These are phyloP conservation scores for Stigmatopora nigra DNA, from an alignment of 2,113 vertebrate species.

Conservation along the genomic window DNA sequence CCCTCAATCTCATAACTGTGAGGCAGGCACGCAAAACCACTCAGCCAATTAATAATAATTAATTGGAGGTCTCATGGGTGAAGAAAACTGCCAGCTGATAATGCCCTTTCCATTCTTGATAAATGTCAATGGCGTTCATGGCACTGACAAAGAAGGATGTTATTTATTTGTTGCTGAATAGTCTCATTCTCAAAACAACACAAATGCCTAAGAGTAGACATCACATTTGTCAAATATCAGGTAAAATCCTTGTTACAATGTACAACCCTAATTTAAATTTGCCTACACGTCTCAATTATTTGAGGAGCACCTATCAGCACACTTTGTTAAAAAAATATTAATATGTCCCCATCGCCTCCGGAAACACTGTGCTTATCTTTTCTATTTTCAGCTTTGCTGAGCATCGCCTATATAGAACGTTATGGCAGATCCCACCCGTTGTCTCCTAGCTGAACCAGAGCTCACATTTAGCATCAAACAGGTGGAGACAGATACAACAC, in stretches of 20 bases:
- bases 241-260: neutral
- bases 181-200: slow-evolving; percentile 1
- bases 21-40: too few species aligned
- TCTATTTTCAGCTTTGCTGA: slow-evolving; percentile 47
- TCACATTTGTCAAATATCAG: slow-evolving; percentile 7
- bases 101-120: neutral
- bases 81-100: neutral
- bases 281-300: slow-evolving; percentile 8
- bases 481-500: slow-evolving; percentile 39
- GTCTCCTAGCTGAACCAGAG: slow-evolving; percentile 33
- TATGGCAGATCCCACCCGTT: slow-evolving; percentile 39
- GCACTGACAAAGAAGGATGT: neutral
- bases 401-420: slow-evolving; percentile 45
- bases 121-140: neutral
- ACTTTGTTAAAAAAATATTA: slow-evolving; percentile 8
- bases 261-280: slow-evolving; percentile 2
- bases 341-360: slow-evolving; percentile 22
- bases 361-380: slow-evolving; percentile 31
- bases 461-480: slow-evolving; percentile 49
- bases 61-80: neutral
- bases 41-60: neutral
- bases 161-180: slow-evolving; percentile 4
- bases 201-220: neutral
- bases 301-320: slow-evolving; percentile 12
- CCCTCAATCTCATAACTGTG: too few species aligned